These are phyloP conservation scores for Melitaea cinxia DNA, from an alignment of 1,140 invertebrate species.

Conservation along the genomic window DNA sequence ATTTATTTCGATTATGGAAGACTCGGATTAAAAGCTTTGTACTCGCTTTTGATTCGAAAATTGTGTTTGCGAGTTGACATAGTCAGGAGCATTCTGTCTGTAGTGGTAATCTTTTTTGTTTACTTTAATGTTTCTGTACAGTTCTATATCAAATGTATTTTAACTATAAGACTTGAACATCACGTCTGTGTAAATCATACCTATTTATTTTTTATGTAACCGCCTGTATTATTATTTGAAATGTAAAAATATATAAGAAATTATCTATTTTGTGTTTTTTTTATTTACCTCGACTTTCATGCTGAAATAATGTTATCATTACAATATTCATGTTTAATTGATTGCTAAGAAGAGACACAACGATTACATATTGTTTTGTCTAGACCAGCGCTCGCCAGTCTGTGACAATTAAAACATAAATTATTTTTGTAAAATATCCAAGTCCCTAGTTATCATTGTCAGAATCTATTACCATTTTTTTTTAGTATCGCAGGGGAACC, in stretches of 20 bases:
- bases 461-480: too few relatives aligned
- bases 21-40: not conserved
- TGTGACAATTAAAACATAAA: too few relatives aligned
- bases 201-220: conserved; percentile 79
- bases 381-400: too few relatives aligned
- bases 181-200: conserved; percentile 70
- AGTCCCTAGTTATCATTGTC: too few relatives aligned
- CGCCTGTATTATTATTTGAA: conserved; percentile 79
- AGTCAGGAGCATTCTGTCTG: conserved; percentile 16
- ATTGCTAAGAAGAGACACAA: too few relatives aligned
- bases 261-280: conserved; percentile 55
- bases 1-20: not conserved
- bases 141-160: conserved; percentile 45
- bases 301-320: not conserved
- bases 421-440: too few relatives aligned
- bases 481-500: too few relatives aligned
- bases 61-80: not conserved
- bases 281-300: conserved; percentile 1
- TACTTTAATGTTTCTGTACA: conserved; percentile 51
- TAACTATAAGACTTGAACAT: conserved; percentile 51
- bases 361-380: too few relatives aligned
- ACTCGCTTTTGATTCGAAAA: not conserved
- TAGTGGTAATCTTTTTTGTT: conserved; percentile 27
- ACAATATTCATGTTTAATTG: too few relatives aligned
- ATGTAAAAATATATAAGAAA: conserved; percentile 79